A percentile compares a stretch with the other conserved stretches of the same genome.
Evolutionary conservation across 92 coral and sea anemone genomes (phyloP).

Genomic region (Umimayanthus chanpuru): DNA sequence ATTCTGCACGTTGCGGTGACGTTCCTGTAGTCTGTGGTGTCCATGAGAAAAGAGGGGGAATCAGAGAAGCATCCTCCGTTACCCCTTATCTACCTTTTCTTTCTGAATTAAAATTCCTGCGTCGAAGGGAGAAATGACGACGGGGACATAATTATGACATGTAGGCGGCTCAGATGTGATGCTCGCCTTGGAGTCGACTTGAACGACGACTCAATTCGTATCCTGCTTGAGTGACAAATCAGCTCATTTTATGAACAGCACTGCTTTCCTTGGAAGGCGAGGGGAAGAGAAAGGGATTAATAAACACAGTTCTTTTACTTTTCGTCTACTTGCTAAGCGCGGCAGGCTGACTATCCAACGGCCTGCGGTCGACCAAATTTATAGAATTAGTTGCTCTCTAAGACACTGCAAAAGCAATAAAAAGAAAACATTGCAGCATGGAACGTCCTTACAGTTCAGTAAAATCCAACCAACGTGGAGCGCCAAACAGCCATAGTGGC

Average conservation of each 20-base stretch:
- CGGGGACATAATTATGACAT: background rate
- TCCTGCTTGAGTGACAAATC: background rate
- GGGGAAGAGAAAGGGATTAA: background rate
- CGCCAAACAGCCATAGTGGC: background rate
- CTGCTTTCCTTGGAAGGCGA: background rate
- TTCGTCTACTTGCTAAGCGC: background rate
- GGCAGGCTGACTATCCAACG: conserved; percentile 1
- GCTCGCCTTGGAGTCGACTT: background rate
- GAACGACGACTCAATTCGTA: background rate
- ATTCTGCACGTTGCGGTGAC: too few species aligned
- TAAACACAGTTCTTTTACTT: background rate
- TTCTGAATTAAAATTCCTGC: background rate
- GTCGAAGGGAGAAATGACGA: background rate
- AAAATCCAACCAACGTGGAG: background rate
- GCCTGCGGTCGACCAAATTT: background rate
- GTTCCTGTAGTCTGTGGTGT: too few species aligned
- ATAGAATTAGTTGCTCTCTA: background rate
- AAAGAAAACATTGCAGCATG: background rate
- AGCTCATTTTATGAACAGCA: background rate
- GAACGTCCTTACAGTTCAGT: background rate
- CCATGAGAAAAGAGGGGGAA: too few species aligned
- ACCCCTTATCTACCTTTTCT: too few species aligned
- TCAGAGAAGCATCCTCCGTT: too few species aligned
- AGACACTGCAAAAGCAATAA: background rate
- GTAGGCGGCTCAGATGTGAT: background rate